These are phyloP conservation scores for Zaprionus lineosus DNA, from an alignment of 2,888 invertebrate genomes.

Conservation along the genomic window DNA sequence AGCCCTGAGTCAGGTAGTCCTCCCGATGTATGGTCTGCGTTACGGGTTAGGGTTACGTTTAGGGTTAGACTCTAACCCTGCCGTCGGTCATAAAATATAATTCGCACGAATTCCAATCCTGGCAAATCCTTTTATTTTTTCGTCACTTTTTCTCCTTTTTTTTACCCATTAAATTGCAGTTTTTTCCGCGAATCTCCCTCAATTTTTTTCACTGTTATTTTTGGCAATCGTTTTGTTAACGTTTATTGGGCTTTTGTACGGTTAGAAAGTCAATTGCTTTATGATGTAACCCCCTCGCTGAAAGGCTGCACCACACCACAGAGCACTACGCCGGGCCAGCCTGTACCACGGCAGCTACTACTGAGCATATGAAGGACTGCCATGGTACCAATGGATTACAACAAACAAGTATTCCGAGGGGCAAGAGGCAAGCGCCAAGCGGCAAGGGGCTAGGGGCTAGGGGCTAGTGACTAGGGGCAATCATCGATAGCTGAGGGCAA, in stretches of 20 bases:
- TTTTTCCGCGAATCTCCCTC: slow-evolving; percentile 51
- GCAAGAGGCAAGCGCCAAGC: too few relatives aligned
- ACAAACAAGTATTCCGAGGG: too few relatives aligned
- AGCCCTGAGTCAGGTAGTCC: slow-evolving; percentile 53
- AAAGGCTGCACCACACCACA: too few relatives aligned
- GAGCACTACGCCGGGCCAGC: too few relatives aligned
- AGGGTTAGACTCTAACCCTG: slow-evolving; percentile 38
- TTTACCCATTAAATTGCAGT: slow-evolving; percentile 52
- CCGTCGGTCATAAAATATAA: slow-evolving; percentile 60
- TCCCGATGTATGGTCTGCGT: slow-evolving; percentile 17
- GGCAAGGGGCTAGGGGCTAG: too few relatives aligned
- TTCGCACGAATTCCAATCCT: slow-evolving; percentile 61
- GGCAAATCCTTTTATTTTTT: slow-evolving; percentile 67
- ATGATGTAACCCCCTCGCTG: slow-evolving; percentile 45
- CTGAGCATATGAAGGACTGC: too few relatives aligned
- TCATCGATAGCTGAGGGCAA: too few relatives aligned
- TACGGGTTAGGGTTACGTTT: slow-evolving; percentile 48
- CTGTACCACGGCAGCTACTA: too few relatives aligned
- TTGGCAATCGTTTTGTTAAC: slow-evolving; percentile 49
- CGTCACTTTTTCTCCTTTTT: slow-evolving; percentile 22
- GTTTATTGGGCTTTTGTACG: slow-evolving; percentile 41
- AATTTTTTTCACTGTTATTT: slow-evolving; percentile 34
- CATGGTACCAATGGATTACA: too few relatives aligned
- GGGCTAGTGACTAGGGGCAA: too few relatives aligned
- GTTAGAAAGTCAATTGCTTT: slow-evolving; percentile 73